phyloP scores from a whole-genome alignment of 2,888 invertebrate species.

The Synergus laeviventris region DNA sequence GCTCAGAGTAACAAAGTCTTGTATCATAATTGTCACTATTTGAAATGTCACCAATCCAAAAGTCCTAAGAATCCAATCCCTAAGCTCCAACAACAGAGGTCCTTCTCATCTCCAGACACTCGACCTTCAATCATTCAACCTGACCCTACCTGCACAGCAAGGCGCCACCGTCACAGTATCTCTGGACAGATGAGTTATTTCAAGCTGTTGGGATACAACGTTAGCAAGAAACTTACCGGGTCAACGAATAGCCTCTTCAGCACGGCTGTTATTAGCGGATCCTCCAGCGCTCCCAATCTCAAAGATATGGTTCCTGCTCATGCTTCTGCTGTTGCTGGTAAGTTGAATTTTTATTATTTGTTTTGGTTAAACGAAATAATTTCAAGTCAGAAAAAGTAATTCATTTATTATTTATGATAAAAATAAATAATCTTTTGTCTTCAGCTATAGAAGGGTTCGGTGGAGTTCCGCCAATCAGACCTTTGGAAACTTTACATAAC shows the following conservation, averaged over 20 bases:
- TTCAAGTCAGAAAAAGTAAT: too few species aligned
- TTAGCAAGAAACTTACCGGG: slow-evolving; percentile 83
- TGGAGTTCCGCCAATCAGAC: slow-evolving; percentile 96
- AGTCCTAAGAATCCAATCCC: slow-evolving; percentile 52
- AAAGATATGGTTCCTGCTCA: slow-evolving; percentile 90
- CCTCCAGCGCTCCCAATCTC: slow-evolving; percentile 93
- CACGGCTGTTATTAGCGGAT: slow-evolving; percentile 97
- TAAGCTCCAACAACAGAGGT: slow-evolving; percentile 71
- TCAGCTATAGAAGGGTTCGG: slow-evolving; percentile 89
- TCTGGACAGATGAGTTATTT: slow-evolving; percentile 96
- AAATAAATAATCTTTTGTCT: neutral
- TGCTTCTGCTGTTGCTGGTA: slow-evolving; percentile 84
- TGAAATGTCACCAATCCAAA: slow-evolving; percentile 48
- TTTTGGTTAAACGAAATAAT: neutral
- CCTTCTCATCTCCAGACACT: slow-evolving; percentile 74
- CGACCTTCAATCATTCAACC: slow-evolving; percentile 75
- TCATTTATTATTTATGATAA: neutral
- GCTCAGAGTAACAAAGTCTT: slow-evolving; percentile 48
- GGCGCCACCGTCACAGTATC: slow-evolving; percentile 96
- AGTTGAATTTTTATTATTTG: slow-evolving; percentile 67
- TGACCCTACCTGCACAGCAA: slow-evolving; percentile 78
- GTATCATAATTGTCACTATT: slow-evolving; percentile 45
- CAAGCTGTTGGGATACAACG: slow-evolving; percentile 90
- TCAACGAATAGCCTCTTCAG: slow-evolving; percentile 93
- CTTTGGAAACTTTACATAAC: slow-evolving; percentile 98